phyloP scores from a whole-genome alignment of 2,797 vertebrate species.

The Mormyrus proboscirostris region DNA sequence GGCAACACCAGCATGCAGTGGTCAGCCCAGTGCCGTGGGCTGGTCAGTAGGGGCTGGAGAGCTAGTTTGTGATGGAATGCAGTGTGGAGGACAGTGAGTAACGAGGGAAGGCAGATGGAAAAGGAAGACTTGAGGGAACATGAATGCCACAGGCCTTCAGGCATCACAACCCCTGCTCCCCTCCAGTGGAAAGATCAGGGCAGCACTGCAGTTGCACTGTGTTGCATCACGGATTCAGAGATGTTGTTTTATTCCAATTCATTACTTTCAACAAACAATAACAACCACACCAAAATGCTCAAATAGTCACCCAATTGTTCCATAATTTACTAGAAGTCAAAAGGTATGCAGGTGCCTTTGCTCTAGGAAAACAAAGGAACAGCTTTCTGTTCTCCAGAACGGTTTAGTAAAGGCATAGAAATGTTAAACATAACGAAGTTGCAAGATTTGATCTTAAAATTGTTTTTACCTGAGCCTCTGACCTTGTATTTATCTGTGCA shows the following conservation, averaged over 20 bases:
- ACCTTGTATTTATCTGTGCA: neutral
- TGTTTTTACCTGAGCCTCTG: neutral
- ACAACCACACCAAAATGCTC: neutral
- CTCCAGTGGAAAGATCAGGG: slow-evolving; percentile 38
- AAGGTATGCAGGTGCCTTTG: neutral
- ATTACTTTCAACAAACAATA: slow-evolving; percentile 36
- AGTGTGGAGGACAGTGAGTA: slow-evolving; percentile 25
- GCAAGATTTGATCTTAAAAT: neutral
- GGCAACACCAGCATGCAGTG: no score
- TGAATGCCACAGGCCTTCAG: slow-evolving; percentile 62
- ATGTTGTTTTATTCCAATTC: slow-evolving; percentile 27
- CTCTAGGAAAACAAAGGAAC: neutral
- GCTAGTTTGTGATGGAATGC: neutral
- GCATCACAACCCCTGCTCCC: slow-evolving; percentile 29
- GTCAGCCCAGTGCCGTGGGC: neutral
- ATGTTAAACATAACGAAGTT: neutral
- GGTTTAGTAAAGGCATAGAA: neutral
- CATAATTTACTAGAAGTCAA: neutral
- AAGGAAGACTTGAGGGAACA: slow-evolving; percentile 58
- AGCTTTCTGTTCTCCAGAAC: neutral
- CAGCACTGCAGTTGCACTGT: slow-evolving; percentile 57
- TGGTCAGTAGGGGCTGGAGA: neutral
- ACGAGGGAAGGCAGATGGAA: slow-evolving; percentile 26
- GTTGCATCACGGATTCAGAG: slow-evolving; percentile 63
- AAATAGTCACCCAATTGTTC: neutral